These are phyloP conservation scores for Nineta flava DNA, from an alignment of 2,888 invertebrate species.

Conservation along the genomic window DNA sequence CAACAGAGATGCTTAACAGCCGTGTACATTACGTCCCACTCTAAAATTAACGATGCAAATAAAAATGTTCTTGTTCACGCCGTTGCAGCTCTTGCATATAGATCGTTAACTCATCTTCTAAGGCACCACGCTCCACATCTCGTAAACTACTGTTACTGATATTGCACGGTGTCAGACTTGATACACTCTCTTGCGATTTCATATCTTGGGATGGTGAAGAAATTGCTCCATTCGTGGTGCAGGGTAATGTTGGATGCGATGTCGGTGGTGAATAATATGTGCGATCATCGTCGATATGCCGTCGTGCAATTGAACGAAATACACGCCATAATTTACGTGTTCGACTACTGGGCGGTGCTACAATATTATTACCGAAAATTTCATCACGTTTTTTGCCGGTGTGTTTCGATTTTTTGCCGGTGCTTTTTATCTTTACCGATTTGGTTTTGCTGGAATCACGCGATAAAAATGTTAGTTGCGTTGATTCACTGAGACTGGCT, in stretches of 20 bases:
- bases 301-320: slow-evolving; percentile 17
- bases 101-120: slow-evolving; percentile 29
- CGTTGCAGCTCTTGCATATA: slow-evolving; percentile 24
- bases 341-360: background rate
- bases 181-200: slow-evolving; percentile 12
- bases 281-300: background rate
- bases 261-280: slow-evolving; percentile 9
- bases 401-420: background rate
- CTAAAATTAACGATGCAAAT: slow-evolving; percentile 1
- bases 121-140: slow-evolving; percentile 26
- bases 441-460: background rate
- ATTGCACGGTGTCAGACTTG: slow-evolving; percentile 21
- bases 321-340: slow-evolving; percentile 21
- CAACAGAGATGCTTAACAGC: too few species aligned
- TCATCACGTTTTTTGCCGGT: background rate
- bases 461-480: background rate
- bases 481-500: background rate
- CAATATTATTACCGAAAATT: background rate
- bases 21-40: too few species aligned
- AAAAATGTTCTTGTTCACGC: slow-evolving; percentile 7
- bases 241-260: slow-evolving; percentile 8
- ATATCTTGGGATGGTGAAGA: slow-evolving; percentile 16
- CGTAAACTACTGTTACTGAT: slow-evolving; percentile 29
- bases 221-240: slow-evolving; percentile 1
- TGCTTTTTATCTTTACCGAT: background rate